Base-by-base conservation (phyloP, 30 jellyfish, hydroid and myxozoan genomes). In the Aurelia sp. region DNA sequence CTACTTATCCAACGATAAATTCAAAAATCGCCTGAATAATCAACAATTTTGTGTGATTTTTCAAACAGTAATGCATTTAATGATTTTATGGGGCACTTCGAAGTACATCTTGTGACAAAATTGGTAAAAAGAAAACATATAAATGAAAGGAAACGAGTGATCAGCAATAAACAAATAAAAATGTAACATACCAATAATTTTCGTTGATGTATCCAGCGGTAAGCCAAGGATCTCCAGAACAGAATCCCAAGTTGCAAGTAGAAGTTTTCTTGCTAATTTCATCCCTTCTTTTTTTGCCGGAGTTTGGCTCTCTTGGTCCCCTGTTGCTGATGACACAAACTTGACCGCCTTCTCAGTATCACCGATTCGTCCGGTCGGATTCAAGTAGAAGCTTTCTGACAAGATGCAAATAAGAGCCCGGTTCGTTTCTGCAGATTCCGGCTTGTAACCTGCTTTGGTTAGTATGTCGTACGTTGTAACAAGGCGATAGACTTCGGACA, bases 171-270 rank as follows among this genome's bases (percentile, higher is more conserved):
- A 37, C 55, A 7, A 44, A 44, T 44, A 16, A 44, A 18, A 8
- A 7, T 16, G 41, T 5, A 13, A 66, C 82, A 73, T 71, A 94
- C 99, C 96, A n/a, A 84, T 84, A 51, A 89, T 76, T 57, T 79
- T 78, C 0, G 96, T 78, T 30, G 96, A 89, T 1, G 99, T 89
- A 59, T 89, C 97, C 55, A 94, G 82, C 3, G 99, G 97, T 9
- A 94, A 81, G 19, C 97, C 96, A 22, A 94, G 86, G 4, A 89
- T 80, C 66, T 88, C 99, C 22, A 94, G 85, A 40, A 87, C 96
- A 4, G 96, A 81, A 44, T 94, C 99, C 99, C 99, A 94, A 8
- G 99, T 88, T 23, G 96, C 89, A 13, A 94, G 83, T 75, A 94
- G 80, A 15, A 94, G 86, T 21, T 93, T 78, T 37, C 97, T 60